phyloP scores from a whole-genome alignment of 2,888 invertebrate genomes.

The Habrosyne pyritoides region DNA sequence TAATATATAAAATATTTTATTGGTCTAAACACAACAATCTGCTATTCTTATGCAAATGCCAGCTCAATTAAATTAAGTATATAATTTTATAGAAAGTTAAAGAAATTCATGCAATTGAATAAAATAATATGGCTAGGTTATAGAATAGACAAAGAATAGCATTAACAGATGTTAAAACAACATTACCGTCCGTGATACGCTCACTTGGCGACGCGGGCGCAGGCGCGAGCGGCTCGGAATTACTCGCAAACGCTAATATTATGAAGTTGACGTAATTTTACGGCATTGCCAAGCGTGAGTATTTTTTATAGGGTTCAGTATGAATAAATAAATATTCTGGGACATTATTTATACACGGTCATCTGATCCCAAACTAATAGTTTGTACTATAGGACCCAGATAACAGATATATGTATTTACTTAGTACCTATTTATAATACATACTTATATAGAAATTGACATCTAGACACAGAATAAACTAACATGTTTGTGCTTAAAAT shows the following conservation, averaged over 20 bases:
- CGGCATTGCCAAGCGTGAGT: conserved; percentile 25
- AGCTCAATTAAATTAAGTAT: no score
- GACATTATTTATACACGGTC: no score
- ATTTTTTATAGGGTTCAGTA: conserved; percentile 30
- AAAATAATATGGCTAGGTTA: conserved; percentile 15
- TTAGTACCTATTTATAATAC: no score
- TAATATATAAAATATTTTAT: conserved; percentile 7
- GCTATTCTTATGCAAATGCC: no score
- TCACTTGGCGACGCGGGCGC: conserved; percentile 46
- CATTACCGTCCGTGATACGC: conserved; percentile 68
- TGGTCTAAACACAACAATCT: conserved; percentile 17
- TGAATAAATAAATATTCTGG: no score
- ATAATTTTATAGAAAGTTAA: conserved; percentile 7
- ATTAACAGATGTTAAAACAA: conserved; percentile 80
- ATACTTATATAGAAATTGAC: no score
- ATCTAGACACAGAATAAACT: no score
- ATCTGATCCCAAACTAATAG: no score
- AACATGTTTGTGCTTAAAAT: no score
- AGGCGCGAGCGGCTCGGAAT: conserved; percentile 11
- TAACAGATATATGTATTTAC: no score
- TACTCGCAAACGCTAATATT: conserved; percentile 54
- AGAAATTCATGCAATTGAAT: neutral
- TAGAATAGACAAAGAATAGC: conserved; percentile 51
- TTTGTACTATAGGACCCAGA: no score
- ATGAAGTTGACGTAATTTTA: conserved; percentile 61